Base-by-base conservation (phyloP, 2,797 vertebrate genomes). In the Gephyroberyx darwinii region DNA sequence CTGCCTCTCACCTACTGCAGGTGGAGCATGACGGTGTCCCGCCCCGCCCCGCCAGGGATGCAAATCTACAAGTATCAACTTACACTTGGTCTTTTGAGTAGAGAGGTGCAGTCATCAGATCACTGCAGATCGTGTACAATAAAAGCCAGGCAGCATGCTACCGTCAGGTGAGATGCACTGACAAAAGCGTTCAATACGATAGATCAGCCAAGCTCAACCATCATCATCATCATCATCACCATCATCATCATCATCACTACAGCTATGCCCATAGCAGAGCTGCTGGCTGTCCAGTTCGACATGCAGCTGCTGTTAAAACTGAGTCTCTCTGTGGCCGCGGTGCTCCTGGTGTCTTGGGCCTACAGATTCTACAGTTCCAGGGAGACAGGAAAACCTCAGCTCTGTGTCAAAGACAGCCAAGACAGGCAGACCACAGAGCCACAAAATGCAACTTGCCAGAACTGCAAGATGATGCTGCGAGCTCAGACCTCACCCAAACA, bases 221-320 rank as follows among this genome's bases (percentile, higher is more conserved):
- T 79, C 62, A 31, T 41, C 26, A 26, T 26, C 26, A 26, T 26
- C 26, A 4, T 26, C 26, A 4, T 26, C 26, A 4, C 4, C 39
- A 22, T 7, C 54, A 8, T 19, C 10, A 26, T 5, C 10, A 26
- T 71, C 61, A 17, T 50, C 14, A 58, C 68, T 73, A 17, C 82
- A 86, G 81, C 86, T 17, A 94, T 95, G 94, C 88, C 92, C 65
- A 90, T 92, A 30, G 90, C 86, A 14, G 91, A 93, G 39, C 88
- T 92, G 74, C 63, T 85, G 64, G 90, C 84, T 84, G 90, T 94
- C 78, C 93, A 92, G 61, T 91, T 92, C 70, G 95, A 96, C 90
- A 97, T 97, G 96, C 94, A 93, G 91, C 93, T 96, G 72, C 85
- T 93, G 0, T 86, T 95, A 80, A 97, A 95, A 87, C 86, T 98